Evolutionary conservation across 2,113 vertebrate genomes (phyloP), one percentile per base, ranked within the genome.

Genomic region (Emydocephalus ijimae): DNA sequence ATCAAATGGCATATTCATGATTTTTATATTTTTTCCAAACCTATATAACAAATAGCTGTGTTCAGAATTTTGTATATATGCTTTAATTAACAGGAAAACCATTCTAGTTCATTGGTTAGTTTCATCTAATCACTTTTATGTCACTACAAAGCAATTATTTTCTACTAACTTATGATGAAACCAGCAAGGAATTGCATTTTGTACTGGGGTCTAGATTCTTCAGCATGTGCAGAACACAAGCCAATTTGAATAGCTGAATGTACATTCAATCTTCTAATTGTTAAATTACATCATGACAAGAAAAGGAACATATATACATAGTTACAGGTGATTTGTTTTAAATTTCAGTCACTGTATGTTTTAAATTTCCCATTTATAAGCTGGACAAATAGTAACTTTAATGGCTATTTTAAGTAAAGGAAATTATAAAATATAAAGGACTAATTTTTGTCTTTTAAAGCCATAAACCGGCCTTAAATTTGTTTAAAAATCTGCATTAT

Each of bases 21-120:
- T 39, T 56, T 43, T 39, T 45, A 15, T 34, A 2, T 7, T 69
- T 94, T 90, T 94, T 97, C 91, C 61, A 96, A 90, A 95, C 91
- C 26, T 95, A 94, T 88, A 94, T 92, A 96, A 96, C 10, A 96
- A 96, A 95, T 94, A 89, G 89, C 95, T 15, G 85, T 89, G 23
- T 90, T 69, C 89, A 93, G 91, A 95, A 88, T 95, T 50, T 50
- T 50, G 1, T 50, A 96, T 93, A 96, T 92, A 81, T 94, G 50
- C 59, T 20, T 93, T 89, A 94, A 81, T 81, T 90, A 91, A 91
- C 45, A 15, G 45, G 85, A 94, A 85, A 12, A 96, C 29, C 11
- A 26, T 90, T 86, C 59, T 43, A 59, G 6, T 48, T 89, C 39
- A 24, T 57, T 56, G 55, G 21, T 45, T 52, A 34, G n/a, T 7